Evolutionary conservation across 2,797 vertebrate genomes (phyloP).

Genomic region (Triplophysa yarkandensis): DNA sequence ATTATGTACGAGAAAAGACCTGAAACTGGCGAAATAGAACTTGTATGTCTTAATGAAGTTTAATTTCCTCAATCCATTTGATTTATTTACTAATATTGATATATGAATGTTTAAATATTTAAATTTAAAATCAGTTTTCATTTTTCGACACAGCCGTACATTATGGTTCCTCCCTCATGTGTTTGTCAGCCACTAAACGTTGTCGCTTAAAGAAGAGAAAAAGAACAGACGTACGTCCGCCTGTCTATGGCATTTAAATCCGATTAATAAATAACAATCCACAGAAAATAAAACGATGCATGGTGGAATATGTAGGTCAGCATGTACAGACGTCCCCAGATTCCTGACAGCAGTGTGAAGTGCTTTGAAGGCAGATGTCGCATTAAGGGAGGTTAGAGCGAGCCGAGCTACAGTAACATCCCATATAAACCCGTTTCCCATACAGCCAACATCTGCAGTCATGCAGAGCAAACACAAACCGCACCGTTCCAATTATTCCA

Average conservation of each 20-base stretch:
- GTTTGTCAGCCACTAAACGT: background rate
- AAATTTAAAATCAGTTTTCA: too few species aligned
- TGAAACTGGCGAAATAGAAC: too few species aligned
- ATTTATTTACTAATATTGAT: too few species aligned
- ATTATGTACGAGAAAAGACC: too few species aligned
- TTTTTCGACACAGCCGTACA: too few species aligned
- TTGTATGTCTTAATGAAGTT: too few species aligned
- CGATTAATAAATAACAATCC: slow-evolving; percentile 67
- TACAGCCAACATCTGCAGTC: slow-evolving; percentile 15
- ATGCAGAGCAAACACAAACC: slow-evolving; percentile 47
- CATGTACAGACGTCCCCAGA: slow-evolving; percentile 67
- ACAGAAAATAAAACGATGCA: slow-evolving; percentile 71
- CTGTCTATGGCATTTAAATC: slow-evolving; percentile 51
- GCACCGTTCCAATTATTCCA: slow-evolving; percentile 55
- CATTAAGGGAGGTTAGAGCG: slow-evolving; percentile 67
- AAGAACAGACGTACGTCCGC: background rate
- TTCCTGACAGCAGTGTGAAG: slow-evolving; percentile 70
- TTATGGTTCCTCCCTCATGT: background rate
- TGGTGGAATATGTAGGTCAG: slow-evolving; percentile 73
- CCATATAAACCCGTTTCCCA: slow-evolving; percentile 24
- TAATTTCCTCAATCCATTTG: too few species aligned
- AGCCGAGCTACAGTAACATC: slow-evolving; percentile 13
- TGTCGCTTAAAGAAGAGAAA: background rate
- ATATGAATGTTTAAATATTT: too few species aligned
- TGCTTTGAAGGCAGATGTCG: slow-evolving; percentile 75